Conservation (phyloP, 2,888 invertebrate genomes). For the Gisinianus flammeolus region DNA sequence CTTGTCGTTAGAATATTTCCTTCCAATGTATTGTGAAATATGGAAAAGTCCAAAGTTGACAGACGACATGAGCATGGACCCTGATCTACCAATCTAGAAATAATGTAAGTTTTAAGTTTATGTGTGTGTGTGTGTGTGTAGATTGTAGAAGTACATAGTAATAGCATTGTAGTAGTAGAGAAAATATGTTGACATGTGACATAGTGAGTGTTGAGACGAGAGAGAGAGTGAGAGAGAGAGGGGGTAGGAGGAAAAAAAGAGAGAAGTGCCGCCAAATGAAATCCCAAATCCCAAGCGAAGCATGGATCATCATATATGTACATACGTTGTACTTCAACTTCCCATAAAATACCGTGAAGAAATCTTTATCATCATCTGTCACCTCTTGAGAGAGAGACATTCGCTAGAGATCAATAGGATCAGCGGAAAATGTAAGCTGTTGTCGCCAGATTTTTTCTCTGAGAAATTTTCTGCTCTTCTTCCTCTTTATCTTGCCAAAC, state of each 20-base stretch:
- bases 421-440: constrained; percentile 25
- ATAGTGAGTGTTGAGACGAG: too few relatives aligned
- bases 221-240: neutral
- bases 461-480: constrained; percentile 10
- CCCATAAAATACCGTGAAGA: constrained; percentile 21
- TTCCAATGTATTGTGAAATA: too few relatives aligned
- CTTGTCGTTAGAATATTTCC: too few relatives aligned
- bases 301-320: neutral
- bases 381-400: constrained; percentile 20
- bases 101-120: too few relatives aligned
- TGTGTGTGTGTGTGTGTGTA: too few relatives aligned
- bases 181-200: too few relatives aligned
- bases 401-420: constrained; percentile 29
- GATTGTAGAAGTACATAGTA: too few relatives aligned
- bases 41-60: too few relatives aligned
- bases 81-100: too few relatives aligned
- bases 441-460: constrained; percentile 28
- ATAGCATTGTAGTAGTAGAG: too few relatives aligned
- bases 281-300: constrained; percentile 21
- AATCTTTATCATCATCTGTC: constrained; percentile 36
- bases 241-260: neutral
- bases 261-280: neutral
- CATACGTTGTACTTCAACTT: constrained; percentile 13
- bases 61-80: too few relatives aligned
- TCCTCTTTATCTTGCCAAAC: constrained; percentile 14